These are phyloP conservation scores for Temnopleurus reevesii DNA, from an alignment of 53 echinoderm and acorn worm genomes.

Conservation along the genomic window DNA sequence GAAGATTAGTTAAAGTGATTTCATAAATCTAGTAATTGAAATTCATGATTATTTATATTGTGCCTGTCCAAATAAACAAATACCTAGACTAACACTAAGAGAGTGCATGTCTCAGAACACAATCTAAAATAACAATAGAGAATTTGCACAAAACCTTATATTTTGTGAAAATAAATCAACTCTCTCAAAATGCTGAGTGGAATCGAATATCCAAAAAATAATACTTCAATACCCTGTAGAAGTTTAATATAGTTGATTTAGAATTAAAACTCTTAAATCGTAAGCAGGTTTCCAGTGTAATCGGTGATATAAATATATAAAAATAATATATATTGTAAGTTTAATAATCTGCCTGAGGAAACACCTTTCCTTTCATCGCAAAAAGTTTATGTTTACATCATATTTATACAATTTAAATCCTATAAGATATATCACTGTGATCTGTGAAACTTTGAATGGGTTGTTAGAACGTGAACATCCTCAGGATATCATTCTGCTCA, in stretches of 20 bases:
- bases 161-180: conserved; percentile 25
- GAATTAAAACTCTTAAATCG: background rate
- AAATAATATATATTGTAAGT: background rate
- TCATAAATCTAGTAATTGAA: too few relatives aligned
- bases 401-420: too few relatives aligned
- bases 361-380: background rate
- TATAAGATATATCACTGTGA: too few relatives aligned
- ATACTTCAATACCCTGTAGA: conserved; percentile 43
- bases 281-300: background rate
- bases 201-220: conserved; percentile 16
- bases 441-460: too few relatives aligned
- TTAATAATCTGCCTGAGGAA: background rate
- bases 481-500: too few relatives aligned
- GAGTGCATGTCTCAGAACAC: background rate
- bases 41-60: too few relatives aligned
- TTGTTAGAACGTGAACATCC: too few relatives aligned
- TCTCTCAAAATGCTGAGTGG: conserved; percentile 38
- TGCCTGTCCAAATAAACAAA: too few relatives aligned
- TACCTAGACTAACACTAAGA: background rate
- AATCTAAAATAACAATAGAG: background rate
- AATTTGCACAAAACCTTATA: background rate
- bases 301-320: conserved; percentile 5
- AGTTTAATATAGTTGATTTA: conserved; percentile 11
- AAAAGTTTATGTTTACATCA: too few relatives aligned
- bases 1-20: too few relatives aligned